Conservation (phyloP, 1,140 invertebrate species). For the Apocrypta bakeri region DNA sequence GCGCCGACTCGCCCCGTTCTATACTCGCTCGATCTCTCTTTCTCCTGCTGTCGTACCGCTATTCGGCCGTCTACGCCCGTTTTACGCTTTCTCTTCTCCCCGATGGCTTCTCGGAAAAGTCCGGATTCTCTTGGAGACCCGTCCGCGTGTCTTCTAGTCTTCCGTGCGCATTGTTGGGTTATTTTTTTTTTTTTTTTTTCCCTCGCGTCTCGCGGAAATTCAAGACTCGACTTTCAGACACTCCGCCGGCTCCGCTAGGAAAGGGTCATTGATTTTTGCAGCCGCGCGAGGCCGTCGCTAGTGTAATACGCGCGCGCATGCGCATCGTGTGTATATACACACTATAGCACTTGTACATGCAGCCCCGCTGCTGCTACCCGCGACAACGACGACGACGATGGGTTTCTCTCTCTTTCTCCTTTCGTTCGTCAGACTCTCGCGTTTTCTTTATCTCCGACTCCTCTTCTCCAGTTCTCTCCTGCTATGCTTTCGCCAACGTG, state of each 20-base stretch:
- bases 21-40: conserved; percentile 37
- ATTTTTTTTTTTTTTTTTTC: no score
- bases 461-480: neutral
- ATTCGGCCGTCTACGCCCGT: conserved; percentile 10
- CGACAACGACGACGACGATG: neutral
- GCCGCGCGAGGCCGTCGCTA: neutral
- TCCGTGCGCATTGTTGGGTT: no score
- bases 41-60: conserved; percentile 25
- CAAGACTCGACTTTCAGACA: neutral
- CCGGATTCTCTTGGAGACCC: neutral
- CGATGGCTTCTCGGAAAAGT: neutral
- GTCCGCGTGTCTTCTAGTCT: neutral
- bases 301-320: conserved; percentile 34
- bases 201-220: no score
- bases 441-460: conserved; percentile 8
- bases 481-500: neutral
- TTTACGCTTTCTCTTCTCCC: conserved; percentile 19
- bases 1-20: neutral
- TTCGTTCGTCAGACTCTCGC: neutral
- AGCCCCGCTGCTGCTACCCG: neutral
- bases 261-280: conserved; percentile 37
- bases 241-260: neutral
- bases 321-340: neutral
- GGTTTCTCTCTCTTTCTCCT: neutral
- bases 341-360: neutral